Evolutionary conservation across 2,113 vertebrate species (phyloP), one percentile per base, ranked within the genome.

Genomic region (Pelecanoides urinatrix): DNA sequence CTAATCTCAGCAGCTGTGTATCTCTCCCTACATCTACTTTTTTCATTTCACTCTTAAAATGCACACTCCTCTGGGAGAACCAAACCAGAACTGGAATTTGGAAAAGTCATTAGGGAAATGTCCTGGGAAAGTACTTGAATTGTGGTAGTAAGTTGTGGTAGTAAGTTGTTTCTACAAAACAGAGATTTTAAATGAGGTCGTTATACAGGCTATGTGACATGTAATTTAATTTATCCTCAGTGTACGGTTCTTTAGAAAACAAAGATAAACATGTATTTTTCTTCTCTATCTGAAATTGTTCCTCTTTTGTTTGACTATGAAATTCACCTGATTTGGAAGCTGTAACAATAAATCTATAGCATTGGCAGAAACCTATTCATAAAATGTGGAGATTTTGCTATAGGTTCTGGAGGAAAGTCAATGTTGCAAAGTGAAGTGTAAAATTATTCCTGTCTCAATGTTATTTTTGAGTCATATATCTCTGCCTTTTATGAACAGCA

Each of bases 381-480:
- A 97, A 97, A 96, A 96, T 0, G 3, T 96, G 92, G 90, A 92
- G 88, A 94, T 96, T 96, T 97, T 79, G 44, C 91, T 90, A 22
- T 95, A 96, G 88, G 93, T 97, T 96, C 80, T 96, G 96, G 92
- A 97, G 61, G 82, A 96, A 97, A 97, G 96, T 97, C 97, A 97
- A 67, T 97, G 94, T 96, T 97, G 96, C 91, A 98, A 97, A 98
- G 81, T 87, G 96, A 97, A 97, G 94, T 97, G 82, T 96, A 96
- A 98, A 98, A 98, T 98, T 98, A 98, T 98, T 98, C 98, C 96
- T 97, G 96, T 98, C 97, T 97, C 89, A 79, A 40, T 97, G 97
- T 97, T 98, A 98, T 98, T 98, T 98, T 98, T 98, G 96, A 97
- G 93, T 94, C 96, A 97, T 98, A 96, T 97, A 98, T 98, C 97